A percentile compares a stretch with the other conserved stretches of the same genome.
phyloP scores from a whole-genome alignment of 2,113 vertebrate species.

The Dinomys branickii region DNA sequence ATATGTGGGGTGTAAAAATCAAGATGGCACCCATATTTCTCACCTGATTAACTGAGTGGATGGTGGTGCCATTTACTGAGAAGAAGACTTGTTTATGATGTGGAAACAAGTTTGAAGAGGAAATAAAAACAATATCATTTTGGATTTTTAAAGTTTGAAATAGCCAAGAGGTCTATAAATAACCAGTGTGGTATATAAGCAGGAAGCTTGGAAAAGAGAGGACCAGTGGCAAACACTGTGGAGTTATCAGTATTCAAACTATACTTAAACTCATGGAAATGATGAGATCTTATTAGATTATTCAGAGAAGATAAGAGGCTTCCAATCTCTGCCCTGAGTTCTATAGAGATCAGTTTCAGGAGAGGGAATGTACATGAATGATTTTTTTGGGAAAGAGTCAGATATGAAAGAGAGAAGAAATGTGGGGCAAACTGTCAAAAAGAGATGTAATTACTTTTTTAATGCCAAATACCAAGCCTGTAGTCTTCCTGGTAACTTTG shows the following conservation, averaged over 20 bases:
- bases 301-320: neutral
- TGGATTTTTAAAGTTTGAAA: slow-evolving; percentile 22
- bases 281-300: neutral
- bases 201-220: neutral
- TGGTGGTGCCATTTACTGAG: neutral
- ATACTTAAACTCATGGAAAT: neutral
- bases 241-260: neutral
- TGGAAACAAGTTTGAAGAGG: neutral
- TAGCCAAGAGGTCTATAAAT: neutral
- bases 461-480: neutral
- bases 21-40: neutral
- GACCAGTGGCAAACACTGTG: neutral
- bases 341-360: neutral
- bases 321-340: neutral
- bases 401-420: neutral
- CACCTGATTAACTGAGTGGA: neutral
- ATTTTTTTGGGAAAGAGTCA: slow-evolving; percentile 33
- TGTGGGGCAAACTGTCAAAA: neutral
- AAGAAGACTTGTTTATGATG: neutral
- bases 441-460: neutral
- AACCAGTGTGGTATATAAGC: neutral
- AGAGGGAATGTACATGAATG: neutral
- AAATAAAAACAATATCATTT: slow-evolving; percentile 18
- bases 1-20: neutral
- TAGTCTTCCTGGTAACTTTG: neutral